Evolutionary conservation across 2,797 vertebrate species (phyloP).

Genomic region (Acipenser ruthenus): DNA sequence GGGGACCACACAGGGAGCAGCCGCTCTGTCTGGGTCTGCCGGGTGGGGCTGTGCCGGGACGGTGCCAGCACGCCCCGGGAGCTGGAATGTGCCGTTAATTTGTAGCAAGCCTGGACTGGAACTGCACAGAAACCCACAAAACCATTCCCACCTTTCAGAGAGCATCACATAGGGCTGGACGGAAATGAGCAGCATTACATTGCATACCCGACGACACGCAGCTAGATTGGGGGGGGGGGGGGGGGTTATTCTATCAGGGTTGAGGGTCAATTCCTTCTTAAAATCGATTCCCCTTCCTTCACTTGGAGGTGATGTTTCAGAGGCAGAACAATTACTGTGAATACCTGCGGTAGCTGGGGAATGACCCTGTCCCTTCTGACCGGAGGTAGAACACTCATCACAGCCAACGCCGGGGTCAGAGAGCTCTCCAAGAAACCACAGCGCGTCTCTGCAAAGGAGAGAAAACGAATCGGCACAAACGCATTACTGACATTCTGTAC

Average conservation of each 20-base stretch:
- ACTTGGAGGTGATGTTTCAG: not conserved
- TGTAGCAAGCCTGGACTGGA: too few species aligned
- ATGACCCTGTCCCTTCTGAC: constrained; percentile 81
- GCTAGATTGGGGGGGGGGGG: constrained; percentile 37
- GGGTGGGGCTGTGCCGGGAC: not conserved
- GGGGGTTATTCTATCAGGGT: constrained; percentile 3
- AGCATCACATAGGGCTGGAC: not conserved
- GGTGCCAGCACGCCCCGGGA: too few species aligned
- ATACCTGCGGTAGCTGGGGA: constrained; percentile 73
- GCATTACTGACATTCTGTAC: too few species aligned
- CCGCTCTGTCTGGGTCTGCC: constrained; percentile 3
- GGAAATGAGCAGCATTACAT: not conserved
- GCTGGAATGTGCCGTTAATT: too few species aligned
- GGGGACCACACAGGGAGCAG: constrained; percentile 14
- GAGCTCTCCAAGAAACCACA: too few species aligned
- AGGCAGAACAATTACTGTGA: constrained; percentile 17
- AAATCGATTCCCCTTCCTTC: constrained; percentile 12
- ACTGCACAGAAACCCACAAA: too few species aligned
- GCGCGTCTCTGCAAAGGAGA: too few species aligned
- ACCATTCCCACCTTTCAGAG: too few species aligned
- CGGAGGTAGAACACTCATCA: constrained; percentile 76
- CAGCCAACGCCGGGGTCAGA: not conserved
- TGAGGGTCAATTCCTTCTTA: constrained; percentile 13
- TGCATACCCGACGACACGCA: not conserved
- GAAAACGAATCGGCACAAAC: too few species aligned